Base-by-base conservation (phyloP, 2,113 vertebrate genomes). In the Labeo rohita region DNA sequence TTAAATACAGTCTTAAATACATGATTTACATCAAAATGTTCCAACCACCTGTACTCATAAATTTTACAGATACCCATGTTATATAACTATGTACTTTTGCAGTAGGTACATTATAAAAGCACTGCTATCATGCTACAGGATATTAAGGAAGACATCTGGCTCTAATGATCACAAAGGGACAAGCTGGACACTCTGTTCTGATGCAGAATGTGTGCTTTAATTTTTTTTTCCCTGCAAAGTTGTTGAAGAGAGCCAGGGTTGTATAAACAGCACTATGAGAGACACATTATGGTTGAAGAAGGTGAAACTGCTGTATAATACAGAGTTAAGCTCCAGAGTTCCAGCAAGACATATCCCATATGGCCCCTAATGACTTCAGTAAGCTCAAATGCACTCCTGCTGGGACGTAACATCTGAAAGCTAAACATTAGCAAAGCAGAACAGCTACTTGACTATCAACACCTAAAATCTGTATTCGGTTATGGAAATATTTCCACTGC, bases 331-430 rank as follows among this genome's bases (percentile, higher is more conserved):
- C 78, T 84, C 74, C 34, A 50, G 93, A 90, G 92, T 93, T 94
- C 93, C 90, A 91, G 90, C 54, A 91, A 93, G 85, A 95, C 89
- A 91, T 3, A 65, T 88, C 91, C 93, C 95, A 96, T 92, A 94
- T 95, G 95, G 91, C 88, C 83, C 88, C 59, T 88, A 83, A 89
- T 80, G 88, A 90, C 87, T 93, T 91, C 92, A 91, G 89, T 86
- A 88, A 87, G 82, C 87, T 65, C 77, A 39, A 80, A 92, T 74
- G 49, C 77, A 49, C 90, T 91, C 80, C 63, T 83, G 84, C 68
- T 61, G 59, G 15, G 66, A 34, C 1, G 47, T 74, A 87, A 89
- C 81, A 83, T 84, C 81, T 50, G 34, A 88, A 88, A 85, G 78
- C 79, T 36, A 59, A 83, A 89, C 82, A 85, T 78, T 63, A 83